A percentile compares a stretch with the other conserved stretches of the same genome.
These are phyloP conservation scores for Napeogenes sylphis DNA, from an alignment of 2,888 invertebrate species.

Conservation along the genomic window DNA sequence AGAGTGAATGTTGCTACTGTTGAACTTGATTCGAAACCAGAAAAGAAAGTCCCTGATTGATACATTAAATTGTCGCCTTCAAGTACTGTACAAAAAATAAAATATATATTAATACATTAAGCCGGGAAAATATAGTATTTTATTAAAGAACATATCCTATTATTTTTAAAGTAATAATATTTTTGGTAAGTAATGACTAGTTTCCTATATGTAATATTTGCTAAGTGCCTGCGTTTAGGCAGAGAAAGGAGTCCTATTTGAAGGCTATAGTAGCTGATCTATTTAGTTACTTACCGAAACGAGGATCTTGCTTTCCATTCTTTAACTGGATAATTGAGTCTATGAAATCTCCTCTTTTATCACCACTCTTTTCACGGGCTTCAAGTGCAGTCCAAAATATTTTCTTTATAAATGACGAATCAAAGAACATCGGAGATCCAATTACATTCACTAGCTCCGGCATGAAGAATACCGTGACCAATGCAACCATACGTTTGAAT, in stretches of 20 bases:
- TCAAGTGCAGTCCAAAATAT: conserved; percentile 35
- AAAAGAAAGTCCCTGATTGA: conserved; percentile 38
- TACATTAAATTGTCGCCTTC: conserved; percentile 36
- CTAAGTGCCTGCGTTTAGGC: too few relatives aligned
- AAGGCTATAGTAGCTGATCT: too few relatives aligned
- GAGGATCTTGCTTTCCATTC: conserved; percentile 33
- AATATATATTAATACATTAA: too few relatives aligned
- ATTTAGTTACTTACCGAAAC: conserved; percentile 33
- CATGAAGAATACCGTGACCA: conserved; percentile 38
- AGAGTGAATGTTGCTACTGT: conserved; percentile 34
- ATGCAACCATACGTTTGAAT: conserved; percentile 36
- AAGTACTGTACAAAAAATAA: conserved; percentile 29
- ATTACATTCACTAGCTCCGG: conserved; percentile 34
- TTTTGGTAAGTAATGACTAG: too few relatives aligned
- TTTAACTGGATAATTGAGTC: conserved; percentile 36
- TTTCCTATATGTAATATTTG: too few relatives aligned
- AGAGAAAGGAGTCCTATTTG: too few relatives aligned
- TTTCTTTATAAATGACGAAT: conserved; percentile 31
- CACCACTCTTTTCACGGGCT: conserved; percentile 32
- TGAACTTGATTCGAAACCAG: conserved; percentile 40
- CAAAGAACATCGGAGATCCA: conserved; percentile 32
- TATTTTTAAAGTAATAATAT: too few relatives aligned
- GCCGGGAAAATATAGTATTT: too few relatives aligned
- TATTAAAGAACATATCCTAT: too few relatives aligned
- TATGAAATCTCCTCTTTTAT: conserved; percentile 36